These are phyloP conservation scores for Nomada fabriciana DNA, from an alignment of 2,888 invertebrate species.

Conservation along the genomic window DNA sequence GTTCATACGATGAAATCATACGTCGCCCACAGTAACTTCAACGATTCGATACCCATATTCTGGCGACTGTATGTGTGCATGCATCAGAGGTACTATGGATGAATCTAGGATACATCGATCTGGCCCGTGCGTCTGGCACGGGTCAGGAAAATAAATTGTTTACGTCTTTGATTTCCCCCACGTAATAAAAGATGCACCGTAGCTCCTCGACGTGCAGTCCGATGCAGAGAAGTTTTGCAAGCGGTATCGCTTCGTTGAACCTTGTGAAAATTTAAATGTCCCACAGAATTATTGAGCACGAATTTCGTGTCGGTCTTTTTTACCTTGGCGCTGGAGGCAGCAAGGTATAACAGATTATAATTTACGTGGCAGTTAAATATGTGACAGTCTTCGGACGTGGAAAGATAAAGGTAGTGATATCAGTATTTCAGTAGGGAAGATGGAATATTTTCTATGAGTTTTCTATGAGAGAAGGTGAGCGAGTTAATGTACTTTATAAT, in stretches of 20 bases:
- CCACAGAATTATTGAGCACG: constrained; percentile 13
- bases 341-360: too few species aligned
- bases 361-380: too few species aligned
- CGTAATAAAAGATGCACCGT: constrained; percentile 48
- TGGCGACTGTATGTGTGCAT: neutral
- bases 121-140: neutral
- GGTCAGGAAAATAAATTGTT: constrained; percentile 40
- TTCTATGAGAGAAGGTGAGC: too few species aligned
- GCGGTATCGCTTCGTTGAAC: constrained; percentile 9
- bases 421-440: too few species aligned
- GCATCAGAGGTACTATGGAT: neutral
- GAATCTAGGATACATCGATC: constrained; percentile 35
- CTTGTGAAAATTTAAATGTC: constrained; percentile 29
- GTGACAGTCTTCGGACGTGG: too few species aligned
- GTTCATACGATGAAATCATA: constrained; percentile 19
- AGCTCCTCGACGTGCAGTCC: neutral
- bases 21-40: neutral
- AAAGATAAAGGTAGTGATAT: too few species aligned
- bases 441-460: too few species aligned
- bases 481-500: too few species aligned
- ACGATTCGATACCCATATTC: neutral
- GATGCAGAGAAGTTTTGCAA: constrained; percentile 36
- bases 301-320: neutral
- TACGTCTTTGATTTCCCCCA: constrained; percentile 51
- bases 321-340: too few species aligned